Evolutionary conservation across 1,140 invertebrate species (phyloP), one percentile per base, ranked within the genome.

Genomic region (Zaprionus capensis): DNA sequence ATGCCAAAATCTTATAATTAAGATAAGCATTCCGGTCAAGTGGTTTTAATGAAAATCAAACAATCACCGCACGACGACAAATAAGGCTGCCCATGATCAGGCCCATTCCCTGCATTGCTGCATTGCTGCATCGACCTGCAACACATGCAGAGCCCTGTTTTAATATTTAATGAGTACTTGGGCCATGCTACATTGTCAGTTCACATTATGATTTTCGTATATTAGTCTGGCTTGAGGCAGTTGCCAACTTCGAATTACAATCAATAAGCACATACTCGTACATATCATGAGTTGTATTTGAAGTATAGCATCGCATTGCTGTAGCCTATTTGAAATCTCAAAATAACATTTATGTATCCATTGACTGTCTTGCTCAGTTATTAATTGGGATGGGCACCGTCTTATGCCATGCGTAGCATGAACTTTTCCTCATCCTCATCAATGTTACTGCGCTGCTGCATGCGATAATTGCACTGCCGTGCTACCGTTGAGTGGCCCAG

Each of bases 41-140:
- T 85, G 81, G 72, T 82, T 85, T 85, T 90, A 90, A 90, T 90
- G 85, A 80, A 90, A 90, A 85, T 84, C 79, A 90, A 88, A 88
- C 85, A 88, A 74, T 77, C 64, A 41, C 66, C 72, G 66, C 55
- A 66, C 56, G 36, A 59, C 61, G 63, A 62, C 63, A 82, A 26
- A 58, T 55, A 17, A 41, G 36, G 24, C 4, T 22, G 34, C 20
- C 14, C 9, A 53, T 17, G 31, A 31, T 53, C 31, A 28, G 24
- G 24, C 20, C 22, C 38, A 46, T 46, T 7, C 9, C 20, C 2
- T 2, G 15, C 34, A 36, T 0, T 12, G 4, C 34, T 36, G 17
- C 7, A 31, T 24, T 17, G n/a, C n/a, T 15, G 14, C n/a, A 69
- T 69, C 38, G 51, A 75, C 20, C n/a, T 20, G 15, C 28, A 2